Base-by-base conservation (phyloP, 64 coral and sea anemone genomes). In the Actinia equina region DNA sequence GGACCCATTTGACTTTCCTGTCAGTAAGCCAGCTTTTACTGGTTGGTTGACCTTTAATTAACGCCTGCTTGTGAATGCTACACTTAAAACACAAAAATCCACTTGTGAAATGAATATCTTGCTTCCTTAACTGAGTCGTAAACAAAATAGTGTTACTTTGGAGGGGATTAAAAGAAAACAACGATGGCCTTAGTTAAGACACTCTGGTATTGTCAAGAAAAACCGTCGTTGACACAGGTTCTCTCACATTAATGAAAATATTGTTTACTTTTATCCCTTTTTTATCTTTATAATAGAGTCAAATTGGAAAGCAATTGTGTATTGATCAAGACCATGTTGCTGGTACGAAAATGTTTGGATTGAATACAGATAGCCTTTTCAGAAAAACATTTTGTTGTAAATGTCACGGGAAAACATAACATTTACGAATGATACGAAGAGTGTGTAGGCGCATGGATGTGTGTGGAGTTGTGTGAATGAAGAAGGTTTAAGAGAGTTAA, bases 261-360 rank as follows among this genome's bases (percentile, higher is more conserved):
- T 26, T 74, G 69, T 74, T 74, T 27, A 74, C 69, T 74, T 30
- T 30, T 3, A 5, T 8, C 6, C 69, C 2, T 12, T 2, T 74
- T 74, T 74, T 26, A 74, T 13, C n/a, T 74, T n/a, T 42, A 30
- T 74, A 74, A 74, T 74, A 14, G 69, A 2, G 13, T 74, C 25
- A 74, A 74, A 74, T 30, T 74, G 27, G 69, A 74, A 30, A 74
- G 69, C 69, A 74, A 74, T 74, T 42, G 27, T 74, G n/a, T 74
- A 30, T 41, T 74, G 10, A 74, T 41, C 69, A 14, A 41, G 12
- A 74, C n/a, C 25, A 13, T 74, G 69, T 74, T 41, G 26, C 26
- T 74, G 37, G 41, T 30, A 1, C 15, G 6, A 41, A 27, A 65
- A 27, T 74, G 69, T 74, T 74, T 74, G 69, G n/a, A 30, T 30